Evolutionary conservation across 2,113 vertebrate species (phyloP), one percentile per base, ranked within the genome.

Genomic region (Chaetorhynchus papuensis): DNA sequence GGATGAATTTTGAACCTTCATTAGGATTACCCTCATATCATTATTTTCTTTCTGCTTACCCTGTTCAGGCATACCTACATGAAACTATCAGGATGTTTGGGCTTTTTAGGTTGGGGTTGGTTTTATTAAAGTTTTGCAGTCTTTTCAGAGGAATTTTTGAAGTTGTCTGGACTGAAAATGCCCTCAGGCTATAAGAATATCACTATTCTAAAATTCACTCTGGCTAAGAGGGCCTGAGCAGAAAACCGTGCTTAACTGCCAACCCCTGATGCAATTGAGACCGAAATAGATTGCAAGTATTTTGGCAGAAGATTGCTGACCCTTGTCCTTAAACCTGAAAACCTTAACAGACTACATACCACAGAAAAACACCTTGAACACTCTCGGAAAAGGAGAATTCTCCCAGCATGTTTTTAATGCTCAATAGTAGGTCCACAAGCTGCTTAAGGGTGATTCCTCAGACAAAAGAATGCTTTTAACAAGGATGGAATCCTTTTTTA

Each of bases 21-120:
- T 47, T 60, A 2, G 2, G 26, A 65, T 53, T 15, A 79, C 61
- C 11, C 2, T 75, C n/a, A 23, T 20, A 24, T 61, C 3, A 45
- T 39, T 47, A 35, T 71, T 79, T 79, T 63, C 10, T 45, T 76
- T 35, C 33, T 33, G 4, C n/a, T 71, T 71, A 37, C 18, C 26
- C 15, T 44, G 20, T 16, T 88, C 41, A 44, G 31, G 11, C 21
- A 44, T 21, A 41, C 11, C 16, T 61, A 35, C 13, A 17, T 22
- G 7, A 44, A 15, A 68, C 37, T 59, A 50, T 63, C 4, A 54
- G 17, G 19, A 5, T 70, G 7, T 4, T 27, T 65, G 2, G 0
- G 4, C 2, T 19, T 47, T 49, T 87, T 21, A 41, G 2, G 10
- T 26, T 33, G 14, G 2, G 8, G 1, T 28, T 28, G 16, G 1